Conservation (phyloP, 2,113 vertebrate genomes). For the Microtus montanus region DNA sequence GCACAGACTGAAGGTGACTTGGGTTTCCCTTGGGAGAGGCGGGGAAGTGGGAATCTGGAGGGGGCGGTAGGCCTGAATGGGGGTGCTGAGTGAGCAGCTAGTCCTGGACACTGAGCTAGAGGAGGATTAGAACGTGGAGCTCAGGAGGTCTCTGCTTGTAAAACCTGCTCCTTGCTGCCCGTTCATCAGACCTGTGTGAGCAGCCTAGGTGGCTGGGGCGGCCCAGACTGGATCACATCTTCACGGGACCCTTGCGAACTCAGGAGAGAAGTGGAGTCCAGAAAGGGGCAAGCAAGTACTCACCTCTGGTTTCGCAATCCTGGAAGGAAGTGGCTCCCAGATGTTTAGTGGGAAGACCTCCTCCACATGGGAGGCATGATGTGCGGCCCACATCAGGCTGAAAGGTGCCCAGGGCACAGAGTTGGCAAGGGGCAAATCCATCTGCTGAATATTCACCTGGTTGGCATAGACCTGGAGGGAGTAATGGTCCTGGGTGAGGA, state of each 20-base stretch:
- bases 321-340: slow-evolving; percentile 90
- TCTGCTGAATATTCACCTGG: slow-evolving; percentile 93
- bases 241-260: not conserved
- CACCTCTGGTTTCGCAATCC: slow-evolving; percentile 98
- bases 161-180: not conserved
- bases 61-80: not conserved
- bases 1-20: not conserved
- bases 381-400: slow-evolving; percentile 95
- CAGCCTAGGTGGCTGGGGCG: not conserved
- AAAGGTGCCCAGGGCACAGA: slow-evolving; percentile 91
- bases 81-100: not conserved
- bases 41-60: not conserved
- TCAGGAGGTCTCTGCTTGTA: not conserved
- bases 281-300: slow-evolving; percentile 43
- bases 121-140: not conserved
- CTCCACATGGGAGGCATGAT: slow-evolving; percentile 93
- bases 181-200: not conserved
- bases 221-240: not conserved
- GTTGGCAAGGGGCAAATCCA: slow-evolving; percentile 93
- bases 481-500: slow-evolving; percentile 51
- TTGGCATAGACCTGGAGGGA: slow-evolving; percentile 89
- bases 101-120: not conserved
- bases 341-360: slow-evolving; percentile 91
- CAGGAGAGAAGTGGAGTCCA: not conserved
- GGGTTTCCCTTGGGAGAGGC: not conserved